Conservation (phyloP, 2,888 invertebrate species). For the Drosophila neutralis region DNA sequence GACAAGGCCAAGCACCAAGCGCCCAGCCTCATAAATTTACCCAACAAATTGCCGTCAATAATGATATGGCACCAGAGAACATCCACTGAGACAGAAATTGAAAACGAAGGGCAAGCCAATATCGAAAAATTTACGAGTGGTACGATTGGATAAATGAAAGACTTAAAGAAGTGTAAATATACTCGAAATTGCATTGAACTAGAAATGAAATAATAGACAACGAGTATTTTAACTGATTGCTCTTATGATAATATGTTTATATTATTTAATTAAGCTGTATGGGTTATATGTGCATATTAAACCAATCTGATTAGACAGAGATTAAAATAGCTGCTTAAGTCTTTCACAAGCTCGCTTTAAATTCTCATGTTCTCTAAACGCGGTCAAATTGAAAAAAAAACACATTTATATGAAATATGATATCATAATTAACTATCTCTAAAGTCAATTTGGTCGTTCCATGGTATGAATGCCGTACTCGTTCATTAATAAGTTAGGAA, state of each 20-base stretch:
- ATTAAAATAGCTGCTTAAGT: background rate
- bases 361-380: background rate
- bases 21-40: conserved; percentile 74
- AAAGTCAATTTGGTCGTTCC: background rate
- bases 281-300: background rate
- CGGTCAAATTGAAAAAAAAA: background rate
- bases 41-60: conserved; percentile 82
- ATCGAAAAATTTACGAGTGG: conserved; percentile 30
- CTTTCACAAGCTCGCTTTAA: background rate
- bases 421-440: background rate
- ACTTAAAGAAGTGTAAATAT: conserved; percentile 7
- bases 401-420: background rate
- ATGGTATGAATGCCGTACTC: background rate
- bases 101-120: conserved; percentile 47
- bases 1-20: conserved; percentile 32
- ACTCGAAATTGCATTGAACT: background rate
- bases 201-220: background rate
- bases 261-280: background rate
- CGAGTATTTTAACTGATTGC: background rate
- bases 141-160: conserved; percentile 9
- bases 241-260: background rate
- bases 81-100: conserved; percentile 49
- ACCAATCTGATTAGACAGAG: too few species aligned
- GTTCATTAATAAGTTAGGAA: background rate
- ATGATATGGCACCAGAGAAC: conserved; percentile 51